These are phyloP conservation scores for Chascanopsetta lugubris DNA, from an alignment of 2,113 vertebrate species.

Conservation along the genomic window DNA sequence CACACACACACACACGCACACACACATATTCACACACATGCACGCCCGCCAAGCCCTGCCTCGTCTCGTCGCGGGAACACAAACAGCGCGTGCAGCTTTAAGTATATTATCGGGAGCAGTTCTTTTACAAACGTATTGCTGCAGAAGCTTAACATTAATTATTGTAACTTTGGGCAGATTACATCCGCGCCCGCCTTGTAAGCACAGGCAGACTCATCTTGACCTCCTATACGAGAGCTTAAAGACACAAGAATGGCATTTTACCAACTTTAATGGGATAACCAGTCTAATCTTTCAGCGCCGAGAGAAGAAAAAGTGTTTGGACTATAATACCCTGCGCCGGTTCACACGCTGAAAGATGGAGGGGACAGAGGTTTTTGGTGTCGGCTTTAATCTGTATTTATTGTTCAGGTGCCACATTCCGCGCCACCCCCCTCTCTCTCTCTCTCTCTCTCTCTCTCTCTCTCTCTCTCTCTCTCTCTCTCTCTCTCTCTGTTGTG, in stretches of 20 bases:
- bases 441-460: constrained; percentile 2
- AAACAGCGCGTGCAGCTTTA: constrained; percentile 95
- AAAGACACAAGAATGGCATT: constrained; percentile 99
- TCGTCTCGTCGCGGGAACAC: constrained; percentile 85
- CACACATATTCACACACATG: constrained; percentile 62
- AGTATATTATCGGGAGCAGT: constrained; percentile 97
- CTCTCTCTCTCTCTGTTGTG: constrained; percentile 3
- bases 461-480: constrained; percentile 5
- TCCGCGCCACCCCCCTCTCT: not conserved
- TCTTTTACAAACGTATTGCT: constrained; percentile 99
- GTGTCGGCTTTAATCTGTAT: constrained; percentile 23
- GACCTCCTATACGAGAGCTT: constrained; percentile 99
- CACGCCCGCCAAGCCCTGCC: constrained; percentile 34
- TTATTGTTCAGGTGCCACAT: constrained; percentile 48
- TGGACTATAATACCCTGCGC: constrained; percentile 94
- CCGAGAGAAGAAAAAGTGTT: constrained; percentile 94
- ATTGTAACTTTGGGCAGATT: constrained; percentile 99
- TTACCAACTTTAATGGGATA: constrained; percentile 99
- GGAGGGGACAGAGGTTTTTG: constrained; percentile 67
- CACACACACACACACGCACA: constrained; percentile 48
- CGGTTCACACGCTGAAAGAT: constrained; percentile 77
- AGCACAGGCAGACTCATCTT: constrained; percentile 98
- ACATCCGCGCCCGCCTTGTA: constrained; percentile 98
- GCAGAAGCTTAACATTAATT: constrained; percentile 99
- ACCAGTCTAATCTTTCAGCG: constrained; percentile 99